A percentile compares a stretch with the other conserved stretches of the same genome.
phyloP scores from a whole-genome alignment of 1,140 invertebrate genomes.

The Leptinotarsa undecemlineata region DNA sequence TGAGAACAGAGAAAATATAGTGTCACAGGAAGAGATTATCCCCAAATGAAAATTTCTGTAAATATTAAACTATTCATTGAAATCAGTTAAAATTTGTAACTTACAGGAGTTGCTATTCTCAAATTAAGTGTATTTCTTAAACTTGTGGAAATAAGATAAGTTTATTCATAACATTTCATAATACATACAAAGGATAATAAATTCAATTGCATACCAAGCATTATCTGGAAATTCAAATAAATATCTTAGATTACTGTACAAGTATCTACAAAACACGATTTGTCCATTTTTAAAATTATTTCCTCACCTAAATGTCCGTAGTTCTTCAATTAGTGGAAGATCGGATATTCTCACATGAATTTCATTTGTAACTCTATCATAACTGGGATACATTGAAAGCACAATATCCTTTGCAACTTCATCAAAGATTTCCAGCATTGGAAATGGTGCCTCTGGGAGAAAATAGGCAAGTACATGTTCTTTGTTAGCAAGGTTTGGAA shows the following conservation, averaged over 20 bases:
- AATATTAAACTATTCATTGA: not conserved
- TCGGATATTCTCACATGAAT: conserved; percentile 95
- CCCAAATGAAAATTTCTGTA: not conserved
- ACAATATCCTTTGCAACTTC: conserved; percentile 95
- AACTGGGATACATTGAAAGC: conserved; percentile 92
- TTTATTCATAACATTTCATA: too few species aligned
- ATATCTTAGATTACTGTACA: too few species aligned
- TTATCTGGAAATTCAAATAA: too few species aligned
- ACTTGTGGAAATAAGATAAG: too few species aligned
- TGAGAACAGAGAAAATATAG: too few species aligned
- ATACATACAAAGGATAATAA: too few species aligned
- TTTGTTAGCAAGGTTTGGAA: conserved; percentile 84
- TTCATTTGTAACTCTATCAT: conserved; percentile 90
- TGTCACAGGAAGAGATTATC: not conserved
- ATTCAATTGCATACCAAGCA: too few species aligned
- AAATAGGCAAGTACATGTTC: conserved; percentile 96
- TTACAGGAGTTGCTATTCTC: too few species aligned
- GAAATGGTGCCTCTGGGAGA: conserved; percentile 93
- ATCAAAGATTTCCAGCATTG: conserved; percentile 96
- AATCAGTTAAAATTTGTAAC: too few species aligned
- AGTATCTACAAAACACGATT: conserved; percentile 12
- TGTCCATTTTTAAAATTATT: not conserved
- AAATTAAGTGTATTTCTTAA: too few species aligned
- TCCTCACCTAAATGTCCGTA: conserved; percentile 82
- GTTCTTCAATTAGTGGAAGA: conserved; percentile 93